phyloP scores from a whole-genome alignment of 2,888 invertebrate genomes.

The Spodoptera picta region DNA sequence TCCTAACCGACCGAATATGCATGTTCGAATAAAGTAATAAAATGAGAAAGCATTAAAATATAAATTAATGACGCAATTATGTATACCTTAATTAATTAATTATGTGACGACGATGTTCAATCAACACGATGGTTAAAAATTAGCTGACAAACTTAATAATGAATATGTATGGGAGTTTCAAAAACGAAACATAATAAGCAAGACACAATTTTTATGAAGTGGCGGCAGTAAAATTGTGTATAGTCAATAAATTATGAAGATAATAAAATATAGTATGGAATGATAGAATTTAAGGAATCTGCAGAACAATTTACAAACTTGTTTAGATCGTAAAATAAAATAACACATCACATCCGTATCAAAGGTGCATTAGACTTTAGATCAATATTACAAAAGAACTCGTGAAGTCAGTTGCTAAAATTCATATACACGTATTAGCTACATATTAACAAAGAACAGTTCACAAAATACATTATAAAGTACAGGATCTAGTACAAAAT shows the following conservation, averaged over 20 bases:
- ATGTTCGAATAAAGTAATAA: constrained; percentile 74
- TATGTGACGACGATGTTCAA: constrained; percentile 80
- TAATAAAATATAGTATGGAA: constrained; percentile 71
- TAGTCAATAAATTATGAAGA: constrained; percentile 73
- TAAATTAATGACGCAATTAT: constrained; percentile 78
- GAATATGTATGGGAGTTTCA: constrained; percentile 74
- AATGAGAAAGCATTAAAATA: constrained; percentile 75
- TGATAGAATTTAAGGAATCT: constrained; percentile 65
- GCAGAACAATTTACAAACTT: constrained; percentile 64
- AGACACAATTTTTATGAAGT: constrained; percentile 68
- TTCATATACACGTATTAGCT: constrained; percentile 8
- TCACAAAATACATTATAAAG: too few relatives aligned
- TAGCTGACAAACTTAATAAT: constrained; percentile 77
- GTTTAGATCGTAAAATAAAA: constrained; percentile 66
- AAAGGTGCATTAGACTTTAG: constrained; percentile 44
- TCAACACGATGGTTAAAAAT: constrained; percentile 80
- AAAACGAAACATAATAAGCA: constrained; percentile 64
- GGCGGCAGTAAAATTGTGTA: constrained; percentile 65
- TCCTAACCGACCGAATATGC: constrained; percentile 74
- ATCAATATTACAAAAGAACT: constrained; percentile 47
- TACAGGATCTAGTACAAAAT: neutral
- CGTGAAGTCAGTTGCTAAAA: constrained; percentile 55
- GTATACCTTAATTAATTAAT: constrained; percentile 84
- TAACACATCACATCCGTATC: constrained; percentile 55
- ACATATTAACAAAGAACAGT: neutral